Conservation (phyloP, 2,113 vertebrate genomes). For the Myanophis thanlyinensis region DNA sequence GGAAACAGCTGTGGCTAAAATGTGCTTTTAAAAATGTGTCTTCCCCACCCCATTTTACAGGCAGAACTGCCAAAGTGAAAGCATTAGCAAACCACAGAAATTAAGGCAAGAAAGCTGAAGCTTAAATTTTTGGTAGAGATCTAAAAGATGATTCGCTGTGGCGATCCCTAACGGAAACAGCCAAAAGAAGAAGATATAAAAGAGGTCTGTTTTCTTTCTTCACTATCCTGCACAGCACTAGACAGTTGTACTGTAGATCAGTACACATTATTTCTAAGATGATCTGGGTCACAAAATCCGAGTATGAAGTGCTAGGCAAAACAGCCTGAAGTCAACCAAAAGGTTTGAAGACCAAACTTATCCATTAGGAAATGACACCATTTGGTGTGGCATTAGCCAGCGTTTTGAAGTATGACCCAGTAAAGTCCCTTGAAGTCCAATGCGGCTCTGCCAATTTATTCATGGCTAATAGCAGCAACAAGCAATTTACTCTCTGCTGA, state of each 20-base stretch:
- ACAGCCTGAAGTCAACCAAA: not conserved
- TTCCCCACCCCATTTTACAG: conserved; percentile 11
- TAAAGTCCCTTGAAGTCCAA: not conserved
- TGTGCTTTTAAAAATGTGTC: conserved; percentile 51
- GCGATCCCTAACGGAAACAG: no score
- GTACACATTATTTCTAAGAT: not conserved
- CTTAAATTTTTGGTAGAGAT: conserved; percentile 23
- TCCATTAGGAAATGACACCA: not conserved
- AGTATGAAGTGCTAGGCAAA: not conserved
- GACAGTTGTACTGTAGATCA: conserved; percentile 23
- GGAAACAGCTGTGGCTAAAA: conserved; percentile 72
- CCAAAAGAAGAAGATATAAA: no score
- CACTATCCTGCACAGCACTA: not conserved
- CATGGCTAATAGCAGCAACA: not conserved
- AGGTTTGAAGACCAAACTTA: not conserved
- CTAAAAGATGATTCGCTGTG: conserved; percentile 9
- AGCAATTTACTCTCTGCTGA: not conserved
- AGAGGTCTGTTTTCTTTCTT: conserved; percentile 18
- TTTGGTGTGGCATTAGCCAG: not conserved
- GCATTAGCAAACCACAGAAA: conserved; percentile 41
- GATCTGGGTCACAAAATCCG: not conserved
- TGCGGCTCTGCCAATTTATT: not conserved
- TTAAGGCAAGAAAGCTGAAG: conserved; percentile 54
- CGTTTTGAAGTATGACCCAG: not conserved
- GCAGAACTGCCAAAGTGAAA: conserved; percentile 47